These are phyloP conservation scores for Oreochromis tanganicae DNA, from an alignment of 2,113 vertebrate species.

Conservation along the genomic window DNA sequence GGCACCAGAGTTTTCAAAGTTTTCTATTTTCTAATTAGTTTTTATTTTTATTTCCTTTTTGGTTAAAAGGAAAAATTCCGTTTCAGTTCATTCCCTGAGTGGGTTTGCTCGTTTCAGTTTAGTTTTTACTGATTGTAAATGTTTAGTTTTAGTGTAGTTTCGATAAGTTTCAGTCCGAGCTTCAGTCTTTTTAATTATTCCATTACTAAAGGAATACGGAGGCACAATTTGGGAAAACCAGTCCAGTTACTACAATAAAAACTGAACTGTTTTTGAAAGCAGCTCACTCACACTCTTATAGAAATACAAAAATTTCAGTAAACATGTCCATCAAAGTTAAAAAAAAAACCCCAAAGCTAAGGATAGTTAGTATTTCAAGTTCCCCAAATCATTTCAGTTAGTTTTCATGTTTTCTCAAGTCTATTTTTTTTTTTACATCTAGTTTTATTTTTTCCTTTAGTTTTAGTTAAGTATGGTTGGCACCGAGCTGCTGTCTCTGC, in stretches of 20 bases:
- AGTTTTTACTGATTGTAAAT: background rate
- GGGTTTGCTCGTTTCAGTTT: background rate
- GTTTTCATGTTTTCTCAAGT: background rate
- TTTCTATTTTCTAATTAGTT: background rate
- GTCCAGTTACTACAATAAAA: background rate
- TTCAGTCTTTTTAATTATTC: background rate
- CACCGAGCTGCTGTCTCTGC: background rate
- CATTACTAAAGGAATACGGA: background rate
- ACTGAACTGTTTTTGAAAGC: background rate
- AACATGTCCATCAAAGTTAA: rapidly evolving
- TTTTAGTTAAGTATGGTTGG: background rate
- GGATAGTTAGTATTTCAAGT: background rate
- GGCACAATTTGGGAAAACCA: background rate
- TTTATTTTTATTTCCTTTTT: background rate
- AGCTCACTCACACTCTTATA: background rate
- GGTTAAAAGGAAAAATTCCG: background rate
- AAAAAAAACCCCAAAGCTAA: background rate
- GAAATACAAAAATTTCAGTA: background rate
- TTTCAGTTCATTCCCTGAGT: background rate
- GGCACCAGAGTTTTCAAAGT: background rate
- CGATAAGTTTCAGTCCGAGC: rapidly evolving
- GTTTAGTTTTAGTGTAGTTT: background rate
- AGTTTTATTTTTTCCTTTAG: background rate
- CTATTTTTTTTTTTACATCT: background rate
- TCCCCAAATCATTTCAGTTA: background rate